Conservation (phyloP, 2,888 invertebrate species). For the Spisula subtruncata region DNA sequence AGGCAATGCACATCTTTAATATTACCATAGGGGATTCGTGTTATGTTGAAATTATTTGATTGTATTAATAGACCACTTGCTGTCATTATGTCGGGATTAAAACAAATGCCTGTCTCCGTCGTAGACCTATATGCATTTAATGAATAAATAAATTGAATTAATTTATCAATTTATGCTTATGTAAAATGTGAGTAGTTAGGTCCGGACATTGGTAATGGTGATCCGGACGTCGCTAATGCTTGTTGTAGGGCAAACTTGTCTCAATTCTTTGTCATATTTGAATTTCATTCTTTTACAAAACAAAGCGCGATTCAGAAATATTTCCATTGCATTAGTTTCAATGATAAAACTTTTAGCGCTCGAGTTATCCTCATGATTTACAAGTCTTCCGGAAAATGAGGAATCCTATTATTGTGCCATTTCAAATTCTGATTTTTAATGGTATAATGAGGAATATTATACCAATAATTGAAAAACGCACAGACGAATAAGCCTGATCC, state of each 20-base stretch:
- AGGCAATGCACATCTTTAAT: too few relatives aligned
- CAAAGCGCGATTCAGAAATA: background rate
- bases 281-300: background rate
- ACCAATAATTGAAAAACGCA: background rate
- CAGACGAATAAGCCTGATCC: background rate
- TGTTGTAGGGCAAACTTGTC: background rate
- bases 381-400: background rate
- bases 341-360: background rate
- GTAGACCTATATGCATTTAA: constrained; percentile 7
- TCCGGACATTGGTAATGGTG: background rate
- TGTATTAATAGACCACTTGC: background rate
- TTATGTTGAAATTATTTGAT: background rate
- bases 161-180: background rate
- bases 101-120: background rate
- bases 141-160: background rate
- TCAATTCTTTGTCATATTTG: background rate
- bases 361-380: background rate
- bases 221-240: background rate
- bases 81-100: background rate
- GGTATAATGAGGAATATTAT: background rate
- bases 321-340: background rate
- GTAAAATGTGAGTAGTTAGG: background rate
- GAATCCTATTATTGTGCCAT: background rate
- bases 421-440: background rate
- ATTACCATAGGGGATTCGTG: background rate